Evolutionary conservation across 2,888 invertebrate genomes (phyloP).

Genomic region (Hemicrepidius hirtus): DNA sequence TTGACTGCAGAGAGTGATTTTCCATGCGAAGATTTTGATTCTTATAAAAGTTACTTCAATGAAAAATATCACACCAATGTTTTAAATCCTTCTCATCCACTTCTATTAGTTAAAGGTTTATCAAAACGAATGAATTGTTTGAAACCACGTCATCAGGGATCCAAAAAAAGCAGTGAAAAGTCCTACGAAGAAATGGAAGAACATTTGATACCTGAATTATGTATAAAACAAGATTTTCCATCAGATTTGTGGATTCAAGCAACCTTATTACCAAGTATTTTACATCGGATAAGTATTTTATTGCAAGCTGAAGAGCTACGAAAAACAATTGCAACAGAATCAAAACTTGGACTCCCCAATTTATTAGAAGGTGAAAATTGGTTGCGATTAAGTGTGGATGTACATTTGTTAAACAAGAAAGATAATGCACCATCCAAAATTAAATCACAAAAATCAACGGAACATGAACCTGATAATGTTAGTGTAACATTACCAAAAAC

Average conservation of each 20-base stretch:
- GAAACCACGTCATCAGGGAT: conserved; percentile 72
- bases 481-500: conserved; percentile 66
- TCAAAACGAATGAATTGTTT: conserved; percentile 77
- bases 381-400: conserved; percentile 64
- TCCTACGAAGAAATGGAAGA: conserved; percentile 77
- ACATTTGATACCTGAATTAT: conserved; percentile 91
- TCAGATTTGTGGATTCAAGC: conserved; percentile 90
- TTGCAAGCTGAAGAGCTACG: conserved; percentile 85
- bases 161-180: conserved; percentile 70
- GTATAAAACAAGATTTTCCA: conserved; percentile 82
- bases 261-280: conserved; percentile 86
- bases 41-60: conserved; percentile 85
- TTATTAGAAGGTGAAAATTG: conserved; percentile 62
- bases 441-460: conserved; percentile 35
- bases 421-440: conserved; percentile 52
- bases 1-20: conserved; percentile 81
- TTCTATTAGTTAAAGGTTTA: conserved; percentile 87
- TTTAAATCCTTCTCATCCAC: conserved; percentile 80
- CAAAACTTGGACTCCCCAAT: conserved; percentile 68
- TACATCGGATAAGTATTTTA: conserved; percentile 84
- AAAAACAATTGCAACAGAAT: conserved; percentile 72
- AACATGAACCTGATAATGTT: conserved; percentile 38
- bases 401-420: conserved; percentile 61
- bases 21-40: conserved; percentile 76
- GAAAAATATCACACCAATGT: conserved; percentile 83